Conservation (phyloP, 2,113 vertebrate genomes). For the Antigone vipio region DNA sequence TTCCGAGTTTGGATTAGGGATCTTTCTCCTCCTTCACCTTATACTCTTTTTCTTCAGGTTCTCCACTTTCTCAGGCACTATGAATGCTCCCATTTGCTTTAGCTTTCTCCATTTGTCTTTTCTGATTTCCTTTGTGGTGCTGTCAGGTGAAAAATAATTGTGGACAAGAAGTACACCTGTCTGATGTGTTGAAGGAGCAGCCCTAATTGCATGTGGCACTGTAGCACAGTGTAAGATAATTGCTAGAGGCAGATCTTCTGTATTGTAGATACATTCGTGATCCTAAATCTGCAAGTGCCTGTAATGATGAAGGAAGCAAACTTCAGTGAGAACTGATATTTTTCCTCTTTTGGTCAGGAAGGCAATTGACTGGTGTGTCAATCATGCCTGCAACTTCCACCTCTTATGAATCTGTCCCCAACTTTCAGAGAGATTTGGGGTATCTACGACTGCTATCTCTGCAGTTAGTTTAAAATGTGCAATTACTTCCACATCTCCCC, state of each 20-base stretch:
- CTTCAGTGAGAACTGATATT: neutral
- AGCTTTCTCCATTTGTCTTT: neutral
- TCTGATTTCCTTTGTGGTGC: neutral
- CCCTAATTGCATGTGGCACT: neutral
- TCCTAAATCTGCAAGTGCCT: conserved; percentile 8
- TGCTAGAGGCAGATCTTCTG: neutral
- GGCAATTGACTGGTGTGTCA: neutral
- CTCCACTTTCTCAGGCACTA: neutral
- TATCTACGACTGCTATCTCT: neutral
- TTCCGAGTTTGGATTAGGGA: neutral
- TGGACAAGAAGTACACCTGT: neutral
- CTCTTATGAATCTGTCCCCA: neutral
- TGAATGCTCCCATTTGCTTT: neutral
- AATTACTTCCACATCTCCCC: neutral
- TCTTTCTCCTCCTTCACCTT: neutral
- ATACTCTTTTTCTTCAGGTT: neutral
- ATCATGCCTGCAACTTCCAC: neutral
- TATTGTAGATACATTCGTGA: neutral
- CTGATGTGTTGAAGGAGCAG: neutral
- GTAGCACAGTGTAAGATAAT: neutral
- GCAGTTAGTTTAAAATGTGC: neutral
- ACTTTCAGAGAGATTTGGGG: neutral
- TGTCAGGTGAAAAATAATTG: conserved; percentile 8
- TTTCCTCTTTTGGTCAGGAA: neutral
- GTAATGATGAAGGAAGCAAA: neutral